Percentiles rank a stretch among this genome's conserved stretches.
These are phyloP conservation scores for Cosmorhoe ocellata DNA, from an alignment of 2,888 invertebrate genomes.

Conservation along the genomic window DNA sequence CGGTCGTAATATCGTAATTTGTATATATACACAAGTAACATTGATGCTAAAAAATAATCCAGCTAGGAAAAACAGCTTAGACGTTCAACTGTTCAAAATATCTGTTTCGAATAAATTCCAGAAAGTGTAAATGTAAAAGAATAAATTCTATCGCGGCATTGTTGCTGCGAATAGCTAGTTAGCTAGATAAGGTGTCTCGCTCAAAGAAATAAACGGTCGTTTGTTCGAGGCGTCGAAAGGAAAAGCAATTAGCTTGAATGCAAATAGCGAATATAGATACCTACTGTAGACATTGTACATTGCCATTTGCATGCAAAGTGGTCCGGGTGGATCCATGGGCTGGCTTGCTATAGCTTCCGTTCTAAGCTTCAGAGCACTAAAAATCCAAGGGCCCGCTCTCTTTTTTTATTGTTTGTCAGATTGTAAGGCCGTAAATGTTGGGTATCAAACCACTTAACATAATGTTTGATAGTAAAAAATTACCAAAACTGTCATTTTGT, in stretches of 20 bases:
- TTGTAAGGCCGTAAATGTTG: not conserved
- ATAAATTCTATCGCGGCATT: constrained; percentile 12
- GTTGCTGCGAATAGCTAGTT: constrained; percentile 33
- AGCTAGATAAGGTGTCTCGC: constrained; percentile 54
- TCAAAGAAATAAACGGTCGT: constrained; percentile 61
- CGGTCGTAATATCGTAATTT: too few relatives aligned
- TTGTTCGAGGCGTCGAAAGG: constrained; percentile 64
- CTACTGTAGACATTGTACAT: constrained; percentile 17
- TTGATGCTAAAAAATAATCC: too few relatives aligned
- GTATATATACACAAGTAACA: too few relatives aligned
- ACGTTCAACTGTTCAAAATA: too few relatives aligned
- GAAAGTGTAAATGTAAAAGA: not conserved
- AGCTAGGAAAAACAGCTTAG: too few relatives aligned
- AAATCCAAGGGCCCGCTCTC: constrained; percentile 43
- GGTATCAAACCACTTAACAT: too few relatives aligned
- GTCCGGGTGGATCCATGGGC: constrained; percentile 52
- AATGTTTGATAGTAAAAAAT: too few relatives aligned
- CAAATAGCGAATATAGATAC: constrained; percentile 70
- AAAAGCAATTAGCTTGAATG: constrained; percentile 76
- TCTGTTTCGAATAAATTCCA: too few relatives aligned
- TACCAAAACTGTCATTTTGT: too few relatives aligned
- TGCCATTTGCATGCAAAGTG: constrained; percentile 72
- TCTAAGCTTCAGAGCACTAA: constrained; percentile 57
- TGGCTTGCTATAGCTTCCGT: constrained; percentile 53
- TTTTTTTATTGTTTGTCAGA: constrained; percentile 26